A percentile compares a stretch with the other conserved stretches of the same genome.
These are phyloP conservation scores for Myiagra hebetior DNA, from an alignment of 2,113 vertebrate genomes.

Conservation along the genomic window DNA sequence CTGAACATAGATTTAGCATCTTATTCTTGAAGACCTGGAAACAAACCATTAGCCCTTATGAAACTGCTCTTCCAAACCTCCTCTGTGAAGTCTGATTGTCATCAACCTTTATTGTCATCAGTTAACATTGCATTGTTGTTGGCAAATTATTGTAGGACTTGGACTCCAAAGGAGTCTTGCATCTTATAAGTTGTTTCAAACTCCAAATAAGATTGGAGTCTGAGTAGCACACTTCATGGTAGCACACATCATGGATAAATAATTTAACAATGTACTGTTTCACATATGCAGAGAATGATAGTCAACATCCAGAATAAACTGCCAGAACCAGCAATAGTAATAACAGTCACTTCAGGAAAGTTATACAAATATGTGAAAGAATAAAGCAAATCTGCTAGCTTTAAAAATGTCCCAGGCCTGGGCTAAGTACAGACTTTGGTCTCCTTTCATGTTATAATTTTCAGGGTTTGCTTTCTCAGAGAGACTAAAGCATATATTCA, in stretches of 20 bases:
- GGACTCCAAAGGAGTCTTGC: background rate
- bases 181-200: background rate
- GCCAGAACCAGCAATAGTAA: background rate
- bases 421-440: background rate
- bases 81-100: background rate
- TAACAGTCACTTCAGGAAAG: background rate
- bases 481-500: conserved; percentile 36
- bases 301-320: background rate
- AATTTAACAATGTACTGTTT: background rate
- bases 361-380: background rate
- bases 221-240: background rate
- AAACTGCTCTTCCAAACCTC: background rate
- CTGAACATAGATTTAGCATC: background rate
- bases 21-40: background rate
- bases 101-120: background rate
- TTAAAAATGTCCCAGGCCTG: background rate
- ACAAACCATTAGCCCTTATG: background rate
- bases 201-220: background rate
- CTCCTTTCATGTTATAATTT: conserved; percentile 51
- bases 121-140: background rate
- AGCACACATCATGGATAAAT: background rate
- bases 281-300: background rate
- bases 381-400: background rate
- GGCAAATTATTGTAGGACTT: background rate
- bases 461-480: background rate